Evolutionary conservation across 2,888 invertebrate species (phyloP), one percentile per base, ranked within the genome.

Genomic region (Tolmerus cingulatus): DNA sequence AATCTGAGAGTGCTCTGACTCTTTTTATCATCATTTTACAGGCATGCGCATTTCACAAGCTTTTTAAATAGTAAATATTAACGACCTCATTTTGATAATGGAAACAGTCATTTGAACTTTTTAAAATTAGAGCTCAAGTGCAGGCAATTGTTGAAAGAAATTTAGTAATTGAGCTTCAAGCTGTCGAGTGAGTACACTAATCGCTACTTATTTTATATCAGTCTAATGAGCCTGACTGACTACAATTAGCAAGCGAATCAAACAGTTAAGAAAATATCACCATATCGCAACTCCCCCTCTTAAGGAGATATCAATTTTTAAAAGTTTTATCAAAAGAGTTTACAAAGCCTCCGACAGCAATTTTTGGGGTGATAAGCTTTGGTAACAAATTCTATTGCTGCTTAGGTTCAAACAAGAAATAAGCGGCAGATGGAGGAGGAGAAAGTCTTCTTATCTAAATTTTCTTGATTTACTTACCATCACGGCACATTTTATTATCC

Each of bases 401-500:
- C 7, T 51, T n/a, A 51, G n/a, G 51, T 19, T 8, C n/a, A 51
- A 51, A 14, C 4, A 46, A 46, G 12, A 46, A 46, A 46, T 14
- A 46, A 57, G 9, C n/a, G 1, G 7, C 19, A n/a, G 23, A 23
- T 57, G 19, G 12, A 23, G 1, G 16, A 19, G 55, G 55, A 12
- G 23, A 57, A 19, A 66, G 66, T 46, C 12, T 9, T 12, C 66
- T n/a, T 51, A 51, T 66, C 66, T 12, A 9, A 19, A 2, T 37
- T n/a, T 12, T 37, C n/a, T 34, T 37, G n/a, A 55, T 16, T 19
- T 43, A 34, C 96, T 95, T 93, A 97, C 97, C 91, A 97, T 95
- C 94, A 96, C 95, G 0, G 94, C 94, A 89, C 95, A 92, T 94
- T 97, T 97, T 27, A 97, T 91, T 87, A 96, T 94, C 84, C 97